Percentiles rank a stretch among this genome's conserved stretches.
Conservation (phyloP, 2,113 vertebrate genomes). For the Leiothrix lutea region DNA sequence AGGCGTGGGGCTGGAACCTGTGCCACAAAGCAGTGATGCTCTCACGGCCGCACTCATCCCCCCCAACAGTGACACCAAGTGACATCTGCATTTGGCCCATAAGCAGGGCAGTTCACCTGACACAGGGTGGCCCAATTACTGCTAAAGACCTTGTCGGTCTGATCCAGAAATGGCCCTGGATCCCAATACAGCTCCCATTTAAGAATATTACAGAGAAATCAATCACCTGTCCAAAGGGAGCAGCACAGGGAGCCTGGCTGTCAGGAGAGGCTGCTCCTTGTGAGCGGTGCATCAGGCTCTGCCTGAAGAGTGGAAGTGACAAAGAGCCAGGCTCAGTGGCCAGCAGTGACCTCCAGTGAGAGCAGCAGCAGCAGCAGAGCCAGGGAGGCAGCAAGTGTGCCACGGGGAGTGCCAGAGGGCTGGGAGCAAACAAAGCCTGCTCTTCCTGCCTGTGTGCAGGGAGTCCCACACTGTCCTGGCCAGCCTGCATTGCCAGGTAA, state of each 20-base stretch:
- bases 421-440: not conserved
- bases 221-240: slow-evolving; percentile 81
- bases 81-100: slow-evolving; percentile 83
- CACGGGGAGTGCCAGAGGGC: too few species aligned
- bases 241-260: slow-evolving; percentile 52
- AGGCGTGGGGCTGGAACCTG: not conserved
- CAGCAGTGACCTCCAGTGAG: slow-evolving; percentile 66
- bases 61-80: slow-evolving; percentile 74
- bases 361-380: not conserved
- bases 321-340: slow-evolving; percentile 75
- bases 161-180: slow-evolving; percentile 22
- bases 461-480: rapidly evolving
- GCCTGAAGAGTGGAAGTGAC: slow-evolving; percentile 78
- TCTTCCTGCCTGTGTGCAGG: not conserved
- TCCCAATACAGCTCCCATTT: slow-evolving; percentile 81
- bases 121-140: slow-evolving; percentile 86
- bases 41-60: not conserved
- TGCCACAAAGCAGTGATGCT: not conserved
- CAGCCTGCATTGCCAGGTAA: rapidly evolving
- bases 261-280: slow-evolving; percentile 38
- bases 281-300: slow-evolving; percentile 59
- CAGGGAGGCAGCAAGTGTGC: rapidly evolving
- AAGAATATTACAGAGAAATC: slow-evolving; percentile 81
- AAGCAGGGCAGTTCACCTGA: slow-evolving; percentile 85
- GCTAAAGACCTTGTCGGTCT: slow-evolving; percentile 75